These are phyloP conservation scores for Chelon auratus DNA, from an alignment of 2,797 vertebrate species.

Conservation along the genomic window DNA sequence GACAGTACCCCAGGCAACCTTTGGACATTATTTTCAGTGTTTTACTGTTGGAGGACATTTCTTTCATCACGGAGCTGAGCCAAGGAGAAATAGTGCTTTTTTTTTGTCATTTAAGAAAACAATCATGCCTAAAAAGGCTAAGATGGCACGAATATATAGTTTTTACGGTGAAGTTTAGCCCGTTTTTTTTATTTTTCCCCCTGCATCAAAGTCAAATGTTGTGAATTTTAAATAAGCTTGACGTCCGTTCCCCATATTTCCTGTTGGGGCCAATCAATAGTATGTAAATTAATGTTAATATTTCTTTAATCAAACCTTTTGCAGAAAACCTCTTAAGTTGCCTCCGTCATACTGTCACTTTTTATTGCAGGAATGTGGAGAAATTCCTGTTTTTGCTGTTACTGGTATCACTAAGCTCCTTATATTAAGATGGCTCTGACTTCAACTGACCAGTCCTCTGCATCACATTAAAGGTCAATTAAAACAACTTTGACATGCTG, in stretches of 20 bases:
- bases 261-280: constrained; percentile 26
- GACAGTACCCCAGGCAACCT: constrained; percentile 4
- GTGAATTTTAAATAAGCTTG: constrained; percentile 24
- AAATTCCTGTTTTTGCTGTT: constrained; percentile 9
- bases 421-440: constrained; percentile 2
- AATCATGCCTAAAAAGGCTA: constrained; percentile 30
- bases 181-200: not conserved
- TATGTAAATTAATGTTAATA: constrained; percentile 41
- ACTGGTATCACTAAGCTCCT: constrained; percentile 14
- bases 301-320: constrained; percentile 46
- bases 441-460: constrained; percentile 22
- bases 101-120: constrained; percentile 25
- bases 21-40: not conserved
- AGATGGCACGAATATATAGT: constrained; percentile 40
- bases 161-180: constrained; percentile 8
- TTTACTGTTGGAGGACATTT: constrained; percentile 16
- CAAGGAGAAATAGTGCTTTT: constrained; percentile 33
- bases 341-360: constrained; percentile 12
- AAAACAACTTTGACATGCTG: constrained; percentile 1
- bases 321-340: constrained; percentile 6
- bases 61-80: constrained; percentile 1
- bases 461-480: constrained; percentile 45
- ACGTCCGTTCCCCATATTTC: constrained; percentile 35
- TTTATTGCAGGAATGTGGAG: constrained; percentile 33
- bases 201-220: constrained; percentile 15